phyloP scores from a whole-genome alignment of 1,140 invertebrate species.

The Drosophila navojoa region DNA sequence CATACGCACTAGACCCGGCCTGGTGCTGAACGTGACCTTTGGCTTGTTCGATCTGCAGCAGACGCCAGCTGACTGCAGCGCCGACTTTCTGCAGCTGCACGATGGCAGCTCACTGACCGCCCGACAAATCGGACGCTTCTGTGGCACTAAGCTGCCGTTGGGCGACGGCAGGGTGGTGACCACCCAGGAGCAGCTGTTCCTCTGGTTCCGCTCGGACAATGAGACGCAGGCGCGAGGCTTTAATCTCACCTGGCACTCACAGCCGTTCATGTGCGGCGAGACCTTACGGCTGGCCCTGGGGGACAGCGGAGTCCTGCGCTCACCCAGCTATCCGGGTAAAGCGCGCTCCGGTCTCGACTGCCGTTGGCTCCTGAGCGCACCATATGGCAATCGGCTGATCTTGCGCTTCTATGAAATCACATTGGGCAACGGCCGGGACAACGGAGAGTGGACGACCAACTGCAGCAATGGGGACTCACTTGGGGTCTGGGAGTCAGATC shows the following conservation, averaged over 20 bases:
- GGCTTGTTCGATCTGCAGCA: conserved; percentile 87
- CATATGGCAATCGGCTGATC: conserved; percentile 89
- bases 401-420: conserved; percentile 91
- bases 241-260: conserved; percentile 89
- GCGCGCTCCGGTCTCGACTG: conserved; percentile 92
- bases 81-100: conserved; percentile 90
- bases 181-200: conserved; percentile 89
- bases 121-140: conserved; percentile 90
- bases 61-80: conserved; percentile 84
- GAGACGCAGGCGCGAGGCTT: conserved; percentile 85
- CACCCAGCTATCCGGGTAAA: conserved; percentile 91
- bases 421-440: conserved; percentile 30
- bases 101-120: conserved; percentile 89
- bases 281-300: conserved; percentile 82
- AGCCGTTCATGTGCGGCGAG: conserved; percentile 89
- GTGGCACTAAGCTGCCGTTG: conserved; percentile 87
- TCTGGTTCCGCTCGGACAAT: conserved; percentile 91
- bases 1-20: conserved; percentile 86
- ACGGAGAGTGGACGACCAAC: background rate
- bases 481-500: conserved; percentile 53
- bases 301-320: conserved; percentile 88
- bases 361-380: conserved; percentile 89
- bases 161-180: conserved; percentile 88
- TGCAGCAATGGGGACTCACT: conserved; percentile 46
- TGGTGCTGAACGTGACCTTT: conserved; percentile 92